Conservation (phyloP, 2,888 invertebrate species). For the Xanthorhoe spadicearia region DNA sequence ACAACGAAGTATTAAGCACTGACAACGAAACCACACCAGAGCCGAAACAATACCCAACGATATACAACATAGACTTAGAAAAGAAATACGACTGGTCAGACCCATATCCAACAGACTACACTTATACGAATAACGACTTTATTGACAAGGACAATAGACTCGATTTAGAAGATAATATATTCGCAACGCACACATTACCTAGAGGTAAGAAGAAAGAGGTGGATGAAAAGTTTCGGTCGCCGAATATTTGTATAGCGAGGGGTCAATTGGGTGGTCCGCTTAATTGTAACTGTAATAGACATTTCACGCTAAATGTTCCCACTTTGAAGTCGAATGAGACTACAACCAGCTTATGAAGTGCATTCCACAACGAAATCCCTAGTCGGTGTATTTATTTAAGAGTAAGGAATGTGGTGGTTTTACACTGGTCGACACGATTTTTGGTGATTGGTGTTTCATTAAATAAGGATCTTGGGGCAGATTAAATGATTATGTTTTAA, state of each 20-base stretch:
- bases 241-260: constrained; percentile 76
- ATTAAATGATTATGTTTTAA: neutral
- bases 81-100: constrained; percentile 64
- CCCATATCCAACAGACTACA: constrained; percentile 54
- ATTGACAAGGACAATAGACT: constrained; percentile 31
- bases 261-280: constrained; percentile 69
- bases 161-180: constrained; percentile 43
- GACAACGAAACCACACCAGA: constrained; percentile 64
- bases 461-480: neutral
- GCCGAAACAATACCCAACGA: constrained; percentile 64
- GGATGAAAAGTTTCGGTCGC: constrained; percentile 71
- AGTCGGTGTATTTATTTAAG: constrained; percentile 68
- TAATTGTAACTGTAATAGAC: constrained; percentile 76
- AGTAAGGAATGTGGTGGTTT: constrained; percentile 29
- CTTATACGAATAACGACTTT: constrained; percentile 57
- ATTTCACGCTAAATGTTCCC: constrained; percentile 76
- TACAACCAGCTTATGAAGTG: constrained; percentile 68
- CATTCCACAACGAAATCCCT: constrained; percentile 59
- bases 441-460: neutral
- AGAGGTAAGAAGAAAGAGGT: constrained; percentile 61
- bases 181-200: constrained; percentile 60
- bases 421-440: constrained; percentile 2
- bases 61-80: constrained; percentile 62
- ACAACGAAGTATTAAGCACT: constrained; percentile 64
- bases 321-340: constrained; percentile 70